Base-by-base conservation (phyloP, 2,888 invertebrate species). In the Acronicta alni region DNA sequence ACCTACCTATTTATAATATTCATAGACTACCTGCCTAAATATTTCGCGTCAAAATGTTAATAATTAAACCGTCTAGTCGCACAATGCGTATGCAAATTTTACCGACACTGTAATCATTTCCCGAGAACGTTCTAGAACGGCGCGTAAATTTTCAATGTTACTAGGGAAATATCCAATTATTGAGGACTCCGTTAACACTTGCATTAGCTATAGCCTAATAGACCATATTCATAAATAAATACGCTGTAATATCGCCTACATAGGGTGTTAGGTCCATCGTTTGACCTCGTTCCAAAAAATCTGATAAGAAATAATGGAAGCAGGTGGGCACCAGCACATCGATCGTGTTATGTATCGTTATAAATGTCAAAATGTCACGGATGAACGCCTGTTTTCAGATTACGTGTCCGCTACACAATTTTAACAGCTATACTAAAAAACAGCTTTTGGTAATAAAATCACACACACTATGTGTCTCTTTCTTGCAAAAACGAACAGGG, bases 251-350 rank as follows among this genome's bases (percentile, higher is more conserved):
- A 44, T 30, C 45, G 23, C 20, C 44, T 55, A 47, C 32, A 72
- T 45, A 51, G 35, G 55, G 60, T 60, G 49, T 47, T 47, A 57
- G 57, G 75, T 78, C 78, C 81, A 78, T 78, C 77, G 67, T 73
- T 74, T 82, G 89, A 83, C 90, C 91, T 89, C 85, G 86, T 84
- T 86, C 79, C 78, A 86, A 70, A 70, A 84, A 87, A 89, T 89
- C 89, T 82, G 90, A 90, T 90, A 90, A 89, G 82, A 85, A 86
- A 87, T 88, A 87, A 88, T 88, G 80, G 80, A 82, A 75, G 78
- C 84, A 87, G 83, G 86, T 87, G 86, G 75, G 76, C 78, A 72
- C 66, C 57, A 64, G 52, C 66, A 57, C 75, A 86, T 88, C 84
- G 87, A 88, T 86, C 85, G 82, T 66, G 46, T 57, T 65, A 56